These are phyloP conservation scores for Anoplophora glabripennis DNA, from an alignment of 1,140 invertebrate genomes.

Conservation along the genomic window DNA sequence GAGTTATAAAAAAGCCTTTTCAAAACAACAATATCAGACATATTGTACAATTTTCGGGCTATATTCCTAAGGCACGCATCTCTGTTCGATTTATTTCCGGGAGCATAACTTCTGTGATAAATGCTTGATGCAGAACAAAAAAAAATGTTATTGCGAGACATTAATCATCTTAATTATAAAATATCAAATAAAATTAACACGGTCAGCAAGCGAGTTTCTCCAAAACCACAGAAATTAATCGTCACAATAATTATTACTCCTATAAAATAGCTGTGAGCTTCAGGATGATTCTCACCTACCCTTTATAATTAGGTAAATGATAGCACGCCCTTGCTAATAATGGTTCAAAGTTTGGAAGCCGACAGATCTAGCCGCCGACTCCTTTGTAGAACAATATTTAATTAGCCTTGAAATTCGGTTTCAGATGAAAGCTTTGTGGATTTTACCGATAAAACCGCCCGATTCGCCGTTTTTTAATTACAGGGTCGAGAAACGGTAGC, in stretches of 20 bases:
- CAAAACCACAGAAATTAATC: constrained; percentile 17
- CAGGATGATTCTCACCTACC: constrained; percentile 27
- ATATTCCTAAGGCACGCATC: too few relatives aligned
- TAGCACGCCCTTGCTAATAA: constrained; percentile 39
- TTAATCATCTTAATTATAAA: constrained; percentile 20
- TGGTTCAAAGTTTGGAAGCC: constrained; percentile 24
- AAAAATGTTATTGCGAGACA: not conserved
- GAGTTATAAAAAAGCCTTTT: too few relatives aligned
- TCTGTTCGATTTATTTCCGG: too few relatives aligned
- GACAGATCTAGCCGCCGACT: not conserved
- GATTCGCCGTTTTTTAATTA: not conserved
- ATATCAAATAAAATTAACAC: constrained; percentile 15
- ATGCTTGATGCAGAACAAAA: too few relatives aligned
- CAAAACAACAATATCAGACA: too few relatives aligned
- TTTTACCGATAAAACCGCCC: constrained; percentile 1
- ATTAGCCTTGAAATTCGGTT: constrained; percentile 11
- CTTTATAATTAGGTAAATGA: constrained; percentile 39
- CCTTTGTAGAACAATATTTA: not conserved
- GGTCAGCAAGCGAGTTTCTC: not conserved
- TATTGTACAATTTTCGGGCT: too few relatives aligned
- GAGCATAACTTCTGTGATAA: too few relatives aligned
- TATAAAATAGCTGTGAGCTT: not conserved
- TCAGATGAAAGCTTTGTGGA: constrained; percentile 7
- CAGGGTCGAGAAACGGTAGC: too few relatives aligned
- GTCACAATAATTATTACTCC: constrained; percentile 11